A percentile compares a stretch with the other conserved stretches of the same genome.
These are phyloP conservation scores for Romanogobio albipinnatus DNA, from an alignment of 2,113 vertebrate species.

Conservation along the genomic window DNA sequence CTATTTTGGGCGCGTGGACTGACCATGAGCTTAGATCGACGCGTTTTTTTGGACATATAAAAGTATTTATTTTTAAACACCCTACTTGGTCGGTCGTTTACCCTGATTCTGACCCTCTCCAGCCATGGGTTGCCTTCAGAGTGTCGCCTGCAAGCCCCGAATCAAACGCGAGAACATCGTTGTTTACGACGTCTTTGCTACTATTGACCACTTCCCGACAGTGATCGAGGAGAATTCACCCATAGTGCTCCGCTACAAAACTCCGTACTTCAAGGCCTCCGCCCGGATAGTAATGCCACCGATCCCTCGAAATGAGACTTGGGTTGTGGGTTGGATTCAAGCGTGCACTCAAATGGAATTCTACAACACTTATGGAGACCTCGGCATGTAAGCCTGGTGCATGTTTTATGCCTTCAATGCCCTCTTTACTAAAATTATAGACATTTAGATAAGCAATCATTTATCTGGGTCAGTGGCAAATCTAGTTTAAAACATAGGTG, in stretches of 20 bases:
- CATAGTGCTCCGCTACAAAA: slow-evolving; percentile 96
- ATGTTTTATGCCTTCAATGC: slow-evolving; percentile 45
- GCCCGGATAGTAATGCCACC: slow-evolving; percentile 93
- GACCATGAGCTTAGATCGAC: neutral
- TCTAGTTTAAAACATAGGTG: too few species aligned
- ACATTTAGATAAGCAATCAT: neutral
- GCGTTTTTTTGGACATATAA: neutral
- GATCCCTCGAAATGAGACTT: slow-evolving; percentile 90
- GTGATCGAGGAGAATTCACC: slow-evolving; percentile 95
- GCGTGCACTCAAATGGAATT: slow-evolving; percentile 99
- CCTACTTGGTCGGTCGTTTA: slow-evolving; percentile 53
- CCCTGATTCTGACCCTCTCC: slow-evolving; percentile 61
- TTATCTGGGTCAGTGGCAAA: neutral
- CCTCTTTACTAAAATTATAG: neutral
- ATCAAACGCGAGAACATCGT: slow-evolving; percentile 93
- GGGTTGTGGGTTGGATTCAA: slow-evolving; percentile 98
- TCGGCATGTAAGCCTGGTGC: slow-evolving; percentile 85
- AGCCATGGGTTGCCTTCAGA: slow-evolving; percentile 94
- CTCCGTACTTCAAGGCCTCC: slow-evolving; percentile 95
- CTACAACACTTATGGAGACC: slow-evolving; percentile 95
- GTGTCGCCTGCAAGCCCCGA: slow-evolving; percentile 94
- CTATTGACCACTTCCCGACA: slow-evolving; percentile 92
- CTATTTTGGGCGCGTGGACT: neutral
- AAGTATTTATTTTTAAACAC: slow-evolving; percentile 17
- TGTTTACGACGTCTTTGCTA: slow-evolving; percentile 92